Base-by-base conservation (phyloP, 1,140 invertebrate species). In the Choristoneura fumiferana region DNA sequence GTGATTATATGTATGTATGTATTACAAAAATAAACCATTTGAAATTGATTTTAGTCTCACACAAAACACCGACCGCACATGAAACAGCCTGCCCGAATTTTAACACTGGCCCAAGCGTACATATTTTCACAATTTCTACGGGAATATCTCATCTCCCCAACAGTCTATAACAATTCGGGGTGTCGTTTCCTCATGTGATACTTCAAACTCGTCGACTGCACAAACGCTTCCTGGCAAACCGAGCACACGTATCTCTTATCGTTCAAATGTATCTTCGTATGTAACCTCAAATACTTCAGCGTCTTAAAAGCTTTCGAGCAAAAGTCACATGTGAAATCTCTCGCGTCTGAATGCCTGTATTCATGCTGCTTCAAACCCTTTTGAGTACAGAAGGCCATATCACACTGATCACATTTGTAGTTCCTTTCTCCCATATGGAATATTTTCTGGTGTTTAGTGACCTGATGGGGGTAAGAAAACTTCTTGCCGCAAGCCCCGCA, bases 201-300 rank as follows among this genome's bases (percentile, higher is more conserved):
- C 53, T 0, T 66, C 4, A 33, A 74, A 53, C 45, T 74, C 70
- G 10, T 61, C 49, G 18, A 22, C 39, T 82, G 69, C 0, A 78
- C 76, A 62, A 92, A 92, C 13, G 79, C 73, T 37, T 82, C 76
- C 0, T 80, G 78, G 62, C 90, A 92, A 1, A 86, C 67, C 12
- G 14, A 67, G 33, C 87, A 90, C 2, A 64, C 63, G 6, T 73
- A 60, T 18, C 40, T 45, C 60, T 55, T 78, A 62, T 58, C 87
- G 74, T 13, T 76, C 49, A 13, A 79, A 73, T 93, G 92, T 36
- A 91, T 90, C 57, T 89, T 90, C 1, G 80, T 59, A 58, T 92
- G 91, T 5, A 81, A 71, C 4, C 81, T 81, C 36, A 91, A 73
- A 45, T 85, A 78, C 1, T 76, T 88, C 34, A 34, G 29, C 17